A percentile compares a stretch with the other conserved stretches of the same genome.
Evolutionary conservation across 2,113 vertebrate genomes (phyloP).

Genomic region (Balaenoptera acutorostrata): DNA sequence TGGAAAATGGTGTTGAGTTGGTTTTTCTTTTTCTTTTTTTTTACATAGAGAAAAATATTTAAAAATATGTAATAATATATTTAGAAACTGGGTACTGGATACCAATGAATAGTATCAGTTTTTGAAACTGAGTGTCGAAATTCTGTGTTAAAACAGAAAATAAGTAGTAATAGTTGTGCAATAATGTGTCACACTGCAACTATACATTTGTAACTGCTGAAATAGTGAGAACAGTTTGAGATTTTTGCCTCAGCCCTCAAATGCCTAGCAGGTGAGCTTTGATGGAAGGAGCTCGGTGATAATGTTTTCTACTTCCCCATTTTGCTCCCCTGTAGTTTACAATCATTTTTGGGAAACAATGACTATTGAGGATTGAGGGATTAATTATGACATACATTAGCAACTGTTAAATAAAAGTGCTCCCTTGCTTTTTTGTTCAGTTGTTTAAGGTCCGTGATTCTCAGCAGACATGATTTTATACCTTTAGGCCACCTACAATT

Average conservation of each 20-base stretch:
- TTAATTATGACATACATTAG: not conserved
- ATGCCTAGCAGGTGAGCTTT: not conserved
- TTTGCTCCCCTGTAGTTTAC: not conserved
- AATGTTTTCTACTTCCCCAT: not conserved
- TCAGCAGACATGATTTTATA: not conserved
- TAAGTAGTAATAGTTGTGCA: not conserved
- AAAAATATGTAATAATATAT: not conserved
- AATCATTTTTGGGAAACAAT: not conserved
- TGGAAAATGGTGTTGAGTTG: constrained; percentile 15
- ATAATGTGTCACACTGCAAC: not conserved
- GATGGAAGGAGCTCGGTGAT: not conserved
- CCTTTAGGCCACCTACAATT: not conserved
- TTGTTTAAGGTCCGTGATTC: not conserved
- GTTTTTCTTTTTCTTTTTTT: not conserved
- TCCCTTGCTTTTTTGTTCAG: not conserved
- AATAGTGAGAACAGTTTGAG: not conserved
- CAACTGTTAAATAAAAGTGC: not conserved
- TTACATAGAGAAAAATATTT: not conserved
- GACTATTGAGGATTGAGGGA: not conserved
- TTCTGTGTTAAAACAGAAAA: constrained; percentile 23
- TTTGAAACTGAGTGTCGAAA: not conserved
- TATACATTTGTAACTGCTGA: not conserved
- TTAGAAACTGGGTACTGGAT: not conserved
- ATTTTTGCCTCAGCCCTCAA: not conserved
- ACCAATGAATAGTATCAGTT: not conserved